Conservation (phyloP, 2,113 vertebrate genomes). For the Hippocampus guttulatus region DNA sequence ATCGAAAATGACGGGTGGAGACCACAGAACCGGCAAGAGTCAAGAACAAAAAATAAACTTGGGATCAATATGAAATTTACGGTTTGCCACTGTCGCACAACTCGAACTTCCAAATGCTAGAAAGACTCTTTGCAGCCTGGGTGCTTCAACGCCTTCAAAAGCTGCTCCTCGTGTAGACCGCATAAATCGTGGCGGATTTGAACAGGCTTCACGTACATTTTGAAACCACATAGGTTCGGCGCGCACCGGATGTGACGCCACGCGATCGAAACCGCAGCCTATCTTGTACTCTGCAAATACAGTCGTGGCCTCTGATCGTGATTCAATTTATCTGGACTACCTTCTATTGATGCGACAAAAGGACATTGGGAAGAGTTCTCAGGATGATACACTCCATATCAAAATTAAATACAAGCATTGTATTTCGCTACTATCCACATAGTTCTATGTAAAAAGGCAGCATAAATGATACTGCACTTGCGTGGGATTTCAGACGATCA, state of each 20-base stretch:
- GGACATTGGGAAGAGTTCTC: background rate
- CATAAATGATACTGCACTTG: background rate
- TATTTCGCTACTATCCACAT: too few species aligned
- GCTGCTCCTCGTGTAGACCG: too few species aligned
- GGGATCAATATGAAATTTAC: background rate
- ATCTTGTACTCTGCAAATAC: too few species aligned
- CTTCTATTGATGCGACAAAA: background rate
- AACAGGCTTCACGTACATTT: too few species aligned
- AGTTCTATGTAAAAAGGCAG: background rate
- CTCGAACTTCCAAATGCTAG: too few species aligned
- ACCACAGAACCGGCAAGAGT: background rate
- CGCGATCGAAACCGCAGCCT: too few species aligned
- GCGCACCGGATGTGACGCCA: too few species aligned
- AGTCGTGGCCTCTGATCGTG: background rate
- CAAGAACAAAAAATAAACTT: background rate
- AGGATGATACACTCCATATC: background rate
- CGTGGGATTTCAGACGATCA: background rate
- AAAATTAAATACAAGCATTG: background rate
- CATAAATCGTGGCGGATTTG: too few species aligned
- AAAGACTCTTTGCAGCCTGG: too few species aligned
- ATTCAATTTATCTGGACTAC: background rate
- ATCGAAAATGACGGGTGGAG: background rate
- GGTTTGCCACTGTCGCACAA: too few species aligned
- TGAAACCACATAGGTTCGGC: too few species aligned
- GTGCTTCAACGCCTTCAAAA: too few species aligned